phyloP scores from a whole-genome alignment of 1,140 invertebrate genomes.

The Stegodyphus mimosarum region DNA sequence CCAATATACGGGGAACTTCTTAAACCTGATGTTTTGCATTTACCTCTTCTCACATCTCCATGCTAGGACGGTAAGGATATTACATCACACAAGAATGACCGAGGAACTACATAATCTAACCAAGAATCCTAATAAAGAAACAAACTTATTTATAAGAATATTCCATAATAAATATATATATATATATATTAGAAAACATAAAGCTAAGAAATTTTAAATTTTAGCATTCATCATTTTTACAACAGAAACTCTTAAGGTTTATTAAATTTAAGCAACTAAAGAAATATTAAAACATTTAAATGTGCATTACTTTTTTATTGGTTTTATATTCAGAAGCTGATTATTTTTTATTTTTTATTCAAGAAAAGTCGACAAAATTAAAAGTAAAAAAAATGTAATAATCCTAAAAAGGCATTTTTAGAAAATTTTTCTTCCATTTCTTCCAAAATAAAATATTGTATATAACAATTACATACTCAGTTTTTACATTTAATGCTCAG shows the following conservation, averaged over 20 bases:
- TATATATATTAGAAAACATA: neutral
- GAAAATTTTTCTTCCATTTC: no score
- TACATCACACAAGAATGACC: constrained; percentile 36
- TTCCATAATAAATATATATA: neutral
- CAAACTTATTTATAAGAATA: neutral
- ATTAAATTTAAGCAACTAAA: neutral
- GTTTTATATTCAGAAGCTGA: no score
- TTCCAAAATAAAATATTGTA: no score
- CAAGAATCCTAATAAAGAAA: constrained; percentile 32
- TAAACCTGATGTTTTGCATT: no score
- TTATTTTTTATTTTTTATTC: no score
- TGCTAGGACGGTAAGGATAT: constrained; percentile 18
- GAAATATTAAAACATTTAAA: neutral
- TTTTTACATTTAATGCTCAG: no score
- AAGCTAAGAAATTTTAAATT: neutral
- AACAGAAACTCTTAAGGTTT: neutral
- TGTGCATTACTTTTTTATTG: neutral
- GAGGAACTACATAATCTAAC: constrained; percentile 47
- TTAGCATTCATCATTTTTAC: neutral
- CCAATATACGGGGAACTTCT: no score
- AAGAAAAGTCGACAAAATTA: no score
- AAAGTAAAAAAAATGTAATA: no score
- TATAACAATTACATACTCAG: no score
- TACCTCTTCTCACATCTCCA: no score
- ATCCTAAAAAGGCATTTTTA: no score